These are phyloP conservation scores for Leptinotarsa haldemani DNA, from an alignment of 2,888 invertebrate species.

Conservation along the genomic window DNA sequence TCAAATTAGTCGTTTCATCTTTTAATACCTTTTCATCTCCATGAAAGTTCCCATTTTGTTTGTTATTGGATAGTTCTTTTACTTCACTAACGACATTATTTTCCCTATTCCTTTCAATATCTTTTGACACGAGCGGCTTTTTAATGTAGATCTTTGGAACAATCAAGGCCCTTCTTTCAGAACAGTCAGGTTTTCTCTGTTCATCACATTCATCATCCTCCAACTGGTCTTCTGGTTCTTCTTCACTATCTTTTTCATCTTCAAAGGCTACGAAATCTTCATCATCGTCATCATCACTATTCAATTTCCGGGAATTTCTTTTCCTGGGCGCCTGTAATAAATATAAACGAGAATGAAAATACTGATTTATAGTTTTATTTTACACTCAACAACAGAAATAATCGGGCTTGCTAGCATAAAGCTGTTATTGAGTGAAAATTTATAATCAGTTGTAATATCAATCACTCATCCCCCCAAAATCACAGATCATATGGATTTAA, in stretches of 20 bases:
- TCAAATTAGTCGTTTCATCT: constrained; percentile 11
- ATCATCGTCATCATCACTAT: constrained; percentile 67
- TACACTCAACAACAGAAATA: too few relatives aligned
- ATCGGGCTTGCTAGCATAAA: too few relatives aligned
- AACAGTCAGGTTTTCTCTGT: constrained; percentile 43
- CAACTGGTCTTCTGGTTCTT: constrained; percentile 47
- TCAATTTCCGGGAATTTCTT: constrained; percentile 61
- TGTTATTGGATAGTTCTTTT: not conserved
- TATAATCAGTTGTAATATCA: too few relatives aligned
- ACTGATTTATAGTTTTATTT: not conserved
- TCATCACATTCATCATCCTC: constrained; percentile 67
- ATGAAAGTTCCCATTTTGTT: not conserved
- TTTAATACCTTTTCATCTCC: not conserved
- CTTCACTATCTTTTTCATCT: constrained; percentile 62
- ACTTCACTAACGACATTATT: constrained; percentile 3
- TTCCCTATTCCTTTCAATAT: constrained; percentile 35
- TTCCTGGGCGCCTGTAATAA: constrained; percentile 44
- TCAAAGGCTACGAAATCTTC: constrained; percentile 69
- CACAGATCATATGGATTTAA: too few relatives aligned
- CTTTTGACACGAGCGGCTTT: constrained; percentile 45
- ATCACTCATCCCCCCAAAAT: too few relatives aligned
- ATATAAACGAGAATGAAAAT: not conserved
- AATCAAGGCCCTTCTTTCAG: constrained; percentile 45
- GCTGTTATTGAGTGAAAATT: too few relatives aligned
- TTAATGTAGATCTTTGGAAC: constrained; percentile 55